Base-by-base conservation (phyloP, 2,888 invertebrate genomes). In the Eurytoma adleriae region DNA sequence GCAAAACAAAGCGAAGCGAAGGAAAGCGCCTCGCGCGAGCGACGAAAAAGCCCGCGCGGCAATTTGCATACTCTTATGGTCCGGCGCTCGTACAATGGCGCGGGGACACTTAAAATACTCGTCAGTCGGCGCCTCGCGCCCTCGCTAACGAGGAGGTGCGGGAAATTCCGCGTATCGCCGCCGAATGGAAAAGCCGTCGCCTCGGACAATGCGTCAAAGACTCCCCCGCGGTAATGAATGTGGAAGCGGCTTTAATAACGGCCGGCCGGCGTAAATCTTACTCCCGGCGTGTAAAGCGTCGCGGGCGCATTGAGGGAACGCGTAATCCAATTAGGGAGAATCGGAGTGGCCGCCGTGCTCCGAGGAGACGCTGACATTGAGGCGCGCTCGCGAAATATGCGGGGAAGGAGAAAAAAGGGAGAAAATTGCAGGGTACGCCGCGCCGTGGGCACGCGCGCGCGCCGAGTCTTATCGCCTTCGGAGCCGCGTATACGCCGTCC, bases 281-380 rank as follows among this genome's bases (percentile, higher is more conserved):
- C 50, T 16, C 48, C 16, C 13, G 13, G 68, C 61, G 16, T 27
- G 69, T 40, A 56, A 16, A 18, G 20, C 14, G 27, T 18, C 24
- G 27, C 66, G 14, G 57, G 7, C n/a, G 14, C 61, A 3, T 16
- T 30, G 20, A 48, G 14, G 50, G 40, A n/a, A n/a, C 75, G 81
- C 56, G 81, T 81, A 76, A 81, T 81, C 79, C 82, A 79, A 82
- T 82, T 82, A 82, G 73, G 66, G 68, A 30, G 66, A 77, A 68
- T 79, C 70, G 62, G 77, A 73, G 20, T 54, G 12, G n/a, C 52
- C n/a, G 12, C 30, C 50, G 16, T 18, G 4, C 54, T 40, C 69
- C n/a, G n/a, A 27, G 16, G 62, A 75, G 18, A n/a, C 70, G 40
- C 59, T 75, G 75, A 80, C 75, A 70, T 80, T 71, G 75, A 74